These are phyloP conservation scores for Augochlora pura DNA, from an alignment of 1,140 invertebrate genomes.

Conservation along the genomic window DNA sequence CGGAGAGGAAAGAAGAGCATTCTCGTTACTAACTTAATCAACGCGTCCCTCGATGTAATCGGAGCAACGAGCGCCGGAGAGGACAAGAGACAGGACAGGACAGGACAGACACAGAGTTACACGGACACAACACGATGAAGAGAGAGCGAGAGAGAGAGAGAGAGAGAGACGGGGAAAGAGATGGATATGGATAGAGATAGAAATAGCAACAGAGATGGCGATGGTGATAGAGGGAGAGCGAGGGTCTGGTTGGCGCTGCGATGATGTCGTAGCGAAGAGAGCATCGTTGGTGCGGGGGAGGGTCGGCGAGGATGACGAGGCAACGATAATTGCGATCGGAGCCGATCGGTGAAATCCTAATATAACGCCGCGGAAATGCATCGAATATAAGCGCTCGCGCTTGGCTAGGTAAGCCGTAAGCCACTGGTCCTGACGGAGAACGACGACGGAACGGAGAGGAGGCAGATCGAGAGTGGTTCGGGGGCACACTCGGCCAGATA, in stretches of 20 bases:
- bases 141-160: constrained; percentile 47
- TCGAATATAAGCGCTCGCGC: constrained; percentile 55
- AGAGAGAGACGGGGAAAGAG: neutral
- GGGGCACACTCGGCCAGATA: too few relatives aligned
- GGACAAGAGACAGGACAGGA: too few relatives aligned
- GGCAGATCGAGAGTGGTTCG: neutral
- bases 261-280: constrained; percentile 6
- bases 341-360: constrained; percentile 73
- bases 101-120: neutral
- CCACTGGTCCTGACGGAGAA: constrained; percentile 56
- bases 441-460: constrained; percentile 31
- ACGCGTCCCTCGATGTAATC: constrained; percentile 26
- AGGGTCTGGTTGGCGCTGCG: neutral
- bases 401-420: constrained; percentile 60
- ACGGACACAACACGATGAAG: neutral
- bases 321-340: constrained; percentile 64
- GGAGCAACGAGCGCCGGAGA: constrained; percentile 37
- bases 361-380: constrained; percentile 70
- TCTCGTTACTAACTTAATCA: constrained; percentile 37
- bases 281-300: constrained; percentile 11
- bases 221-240: too few relatives aligned
- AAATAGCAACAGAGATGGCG: too few relatives aligned
- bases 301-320: constrained; percentile 43
- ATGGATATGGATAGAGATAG: neutral
- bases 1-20: constrained; percentile 1